Conservation (phyloP, 2,113 vertebrate genomes). For the Chaetura pelagica region DNA sequence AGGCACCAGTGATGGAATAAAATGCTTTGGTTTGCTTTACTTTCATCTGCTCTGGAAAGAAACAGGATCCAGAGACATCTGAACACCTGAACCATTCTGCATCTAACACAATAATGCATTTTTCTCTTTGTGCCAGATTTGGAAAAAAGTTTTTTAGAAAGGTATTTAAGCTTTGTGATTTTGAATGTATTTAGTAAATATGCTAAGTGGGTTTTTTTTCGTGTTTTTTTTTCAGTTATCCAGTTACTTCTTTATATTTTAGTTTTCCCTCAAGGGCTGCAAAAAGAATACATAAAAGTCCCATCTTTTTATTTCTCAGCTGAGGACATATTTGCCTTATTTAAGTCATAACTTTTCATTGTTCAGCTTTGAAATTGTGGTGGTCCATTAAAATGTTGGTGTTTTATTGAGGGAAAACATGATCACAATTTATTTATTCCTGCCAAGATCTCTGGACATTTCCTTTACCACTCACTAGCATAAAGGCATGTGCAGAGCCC, state of each 20-base stretch:
- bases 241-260: neutral
- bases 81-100: neutral
- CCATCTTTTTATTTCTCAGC: neutral
- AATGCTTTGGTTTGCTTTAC: neutral
- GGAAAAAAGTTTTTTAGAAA: neutral
- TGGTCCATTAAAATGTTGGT: neutral
- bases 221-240: neutral
- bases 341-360: neutral
- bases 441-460: neutral
- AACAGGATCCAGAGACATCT: neutral
- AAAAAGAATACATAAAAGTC: neutral
- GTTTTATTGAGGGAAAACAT: neutral
- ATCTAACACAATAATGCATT: neutral
- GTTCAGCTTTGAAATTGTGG: neutral
- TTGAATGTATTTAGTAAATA: neutral
- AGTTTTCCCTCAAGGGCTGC: neutral
- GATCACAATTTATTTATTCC: neutral
- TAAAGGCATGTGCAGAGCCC: neutral
- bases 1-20: neutral
- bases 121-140: neutral
- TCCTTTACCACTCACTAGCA: neutral
- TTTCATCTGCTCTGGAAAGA: neutral
- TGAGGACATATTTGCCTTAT: neutral
- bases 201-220: too few relatives aligned
- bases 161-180: neutral